Evolutionary conservation across 2,888 invertebrate species (phyloP).

Genomic region (Phrixothrix hirtus): DNA sequence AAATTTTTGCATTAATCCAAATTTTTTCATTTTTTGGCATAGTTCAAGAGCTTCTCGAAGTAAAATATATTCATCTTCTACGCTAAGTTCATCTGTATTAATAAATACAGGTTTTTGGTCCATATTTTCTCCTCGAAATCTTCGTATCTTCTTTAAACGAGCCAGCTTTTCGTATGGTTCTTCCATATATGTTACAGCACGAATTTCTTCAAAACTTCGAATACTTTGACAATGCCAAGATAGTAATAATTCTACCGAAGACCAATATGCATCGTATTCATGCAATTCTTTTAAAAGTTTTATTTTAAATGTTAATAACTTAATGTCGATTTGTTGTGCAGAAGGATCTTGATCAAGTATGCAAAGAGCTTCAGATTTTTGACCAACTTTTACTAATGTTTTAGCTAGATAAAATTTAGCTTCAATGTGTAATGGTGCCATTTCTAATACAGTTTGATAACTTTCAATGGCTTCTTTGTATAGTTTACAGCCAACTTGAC

Average conservation of each 20-base stretch:
- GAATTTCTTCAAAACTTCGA: conserved; percentile 63
- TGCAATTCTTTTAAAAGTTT: conserved; percentile 69
- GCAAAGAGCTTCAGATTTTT: conserved; percentile 76
- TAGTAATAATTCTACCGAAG: conserved; percentile 72
- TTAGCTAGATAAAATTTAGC: conserved; percentile 78
- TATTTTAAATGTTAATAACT: conserved; percentile 78
- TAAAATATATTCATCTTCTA: conserved; percentile 71
- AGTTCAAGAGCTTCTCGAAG: conserved; percentile 68
- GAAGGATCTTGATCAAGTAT: conserved; percentile 76
- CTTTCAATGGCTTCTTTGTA: conserved; percentile 76
- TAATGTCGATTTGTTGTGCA: conserved; percentile 69
- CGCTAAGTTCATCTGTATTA: conserved; percentile 55
- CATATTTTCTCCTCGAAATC: conserved; percentile 64
- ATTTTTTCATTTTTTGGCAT: conserved; percentile 65
- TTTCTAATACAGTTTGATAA: conserved; percentile 75
- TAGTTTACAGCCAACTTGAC: conserved; percentile 72
- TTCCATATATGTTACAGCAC: conserved; percentile 56
- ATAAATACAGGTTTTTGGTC: conserved; percentile 63
- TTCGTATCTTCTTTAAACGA: conserved; percentile 57
- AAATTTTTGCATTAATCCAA: conserved; percentile 71
- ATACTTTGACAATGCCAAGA: conserved; percentile 73
- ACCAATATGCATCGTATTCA: conserved; percentile 72
- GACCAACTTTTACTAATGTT: conserved; percentile 70
- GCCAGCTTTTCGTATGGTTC: conserved; percentile 57
- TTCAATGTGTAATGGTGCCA: conserved; percentile 85